Base-by-base conservation (phyloP, 2,888 invertebrate species). In the Ormyrus nitidulus region DNA sequence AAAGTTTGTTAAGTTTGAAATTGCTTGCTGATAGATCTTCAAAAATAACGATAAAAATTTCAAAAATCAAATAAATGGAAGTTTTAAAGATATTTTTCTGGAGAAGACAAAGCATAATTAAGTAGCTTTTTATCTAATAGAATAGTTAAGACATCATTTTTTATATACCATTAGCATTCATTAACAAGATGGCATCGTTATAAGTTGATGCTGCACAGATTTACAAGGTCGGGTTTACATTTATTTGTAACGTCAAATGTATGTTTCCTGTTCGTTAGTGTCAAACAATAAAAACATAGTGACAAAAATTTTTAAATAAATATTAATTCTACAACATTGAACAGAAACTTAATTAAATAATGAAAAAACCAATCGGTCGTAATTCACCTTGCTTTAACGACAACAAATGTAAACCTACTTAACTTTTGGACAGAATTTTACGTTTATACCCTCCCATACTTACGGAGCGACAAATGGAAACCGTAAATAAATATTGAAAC, bases 321-420 rank as follows among this genome's bases (percentile, higher is more conserved):
- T 68, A 69, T 62, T 48, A 77, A 70, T 49, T 65, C 53, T 61
- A 74, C 59, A 76, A 77, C 59, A 70, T 65, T 19, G 11, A 81
- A 77, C 74, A 74, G 48, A 77, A 77, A 76, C 34, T 13, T 51
- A 58, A 74, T 77, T 44, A 81, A 81, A 74, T 64, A 66, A 80
- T 70, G 8, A 66, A 65, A 79, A 70, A 56, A 71, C 70, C 13
- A 69, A 51, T 61, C 49, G 48, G 44, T 11, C n/a, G n/a, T 53
- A 49, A 49, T 71, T 80, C 71, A 78, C 54, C 66, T 72, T 59
- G 46, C 4, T 54, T 76, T 10, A 56, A 74, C 49, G 65, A 81
- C 54, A 71, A 83, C 85, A 86, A 86, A 86, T 86, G 86, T 85
- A 86, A 86, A 86, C 86, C 85, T 86, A 86, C 83, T 85, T 84